A percentile compares a stretch with the other conserved stretches of the same genome.
phyloP scores from a whole-genome alignment of 1,140 invertebrate genomes.

The Idris sp. region DNA sequence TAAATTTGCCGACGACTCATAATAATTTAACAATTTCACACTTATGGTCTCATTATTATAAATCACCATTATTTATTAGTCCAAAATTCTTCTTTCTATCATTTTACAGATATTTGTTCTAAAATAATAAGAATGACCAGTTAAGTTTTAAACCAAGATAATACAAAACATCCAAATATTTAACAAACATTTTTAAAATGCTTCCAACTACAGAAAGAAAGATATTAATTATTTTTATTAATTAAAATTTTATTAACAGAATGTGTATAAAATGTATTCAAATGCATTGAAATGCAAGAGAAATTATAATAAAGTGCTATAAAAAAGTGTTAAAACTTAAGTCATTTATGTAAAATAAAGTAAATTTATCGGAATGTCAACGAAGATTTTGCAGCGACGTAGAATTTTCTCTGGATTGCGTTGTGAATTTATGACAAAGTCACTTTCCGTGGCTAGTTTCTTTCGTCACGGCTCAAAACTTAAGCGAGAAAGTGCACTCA shows the following conservation, averaged over 20 bases:
- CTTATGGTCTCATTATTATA: conserved; percentile 47
- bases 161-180: no score
- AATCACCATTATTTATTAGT: conserved; percentile 51
- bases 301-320: background rate
- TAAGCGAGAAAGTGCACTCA: conserved; percentile 62
- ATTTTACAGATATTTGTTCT: no score
- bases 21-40: conserved; percentile 47
- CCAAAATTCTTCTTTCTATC: no score
- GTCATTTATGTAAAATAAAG: background rate
- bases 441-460: conserved; percentile 62
- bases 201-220: no score
- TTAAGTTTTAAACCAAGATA: no score
- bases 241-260: no score
- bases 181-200: no score
- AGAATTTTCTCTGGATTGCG: conserved; percentile 44
- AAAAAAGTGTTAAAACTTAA: no score
- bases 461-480: conserved; percentile 62
- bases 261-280: no score
- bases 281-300: background rate
- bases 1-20: conserved; percentile 44
- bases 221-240: no score
- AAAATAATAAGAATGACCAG: no score
- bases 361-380: conserved; percentile 12
- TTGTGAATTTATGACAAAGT: conserved; percentile 57
- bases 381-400: conserved; percentile 9